Evolutionary conservation across 2,888 invertebrate genomes (phyloP).

Genomic region (Sphinx pinastri): DNA sequence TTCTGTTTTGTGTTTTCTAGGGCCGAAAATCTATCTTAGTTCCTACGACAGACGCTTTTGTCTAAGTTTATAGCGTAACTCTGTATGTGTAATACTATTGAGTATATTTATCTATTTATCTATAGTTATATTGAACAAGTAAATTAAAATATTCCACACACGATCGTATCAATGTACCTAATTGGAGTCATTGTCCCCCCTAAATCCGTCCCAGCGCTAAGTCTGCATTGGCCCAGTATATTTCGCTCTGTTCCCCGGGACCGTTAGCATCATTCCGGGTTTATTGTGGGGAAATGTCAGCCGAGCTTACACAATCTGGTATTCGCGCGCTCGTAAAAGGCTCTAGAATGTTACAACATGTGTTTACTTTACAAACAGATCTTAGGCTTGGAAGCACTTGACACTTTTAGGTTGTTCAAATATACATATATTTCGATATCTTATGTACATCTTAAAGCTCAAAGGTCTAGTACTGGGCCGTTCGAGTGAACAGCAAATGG

Average conservation of each 20-base stretch:
- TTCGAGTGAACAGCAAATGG: too few species aligned
- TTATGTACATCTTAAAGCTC: not conserved
- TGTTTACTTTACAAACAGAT: slow-evolving; percentile 9
- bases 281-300: slow-evolving; percentile 54
- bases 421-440: not conserved
- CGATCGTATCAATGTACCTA: too few species aligned
- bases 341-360: slow-evolving; percentile 3
- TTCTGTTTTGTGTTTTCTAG: too few species aligned
- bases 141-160: too few species aligned
- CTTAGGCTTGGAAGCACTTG: not conserved
- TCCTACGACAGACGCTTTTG: too few species aligned
- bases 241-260: slow-evolving; percentile 38
- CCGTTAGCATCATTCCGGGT: slow-evolving; percentile 43
- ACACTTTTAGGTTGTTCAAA: not conserved
- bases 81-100: too few species aligned
- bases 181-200: not conserved
- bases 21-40: too few species aligned
- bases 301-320: slow-evolving; percentile 44
- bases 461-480: too few species aligned
- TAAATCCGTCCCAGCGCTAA: slow-evolving; percentile 30
- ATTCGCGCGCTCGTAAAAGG: slow-evolving; percentile 32
- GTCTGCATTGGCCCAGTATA: slow-evolving; percentile 30
- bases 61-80: too few species aligned
- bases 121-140: too few species aligned
- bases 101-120: too few species aligned